Evolutionary conservation across 1,140 invertebrate genomes (phyloP).

Genomic region (Heliconius congener): DNA sequence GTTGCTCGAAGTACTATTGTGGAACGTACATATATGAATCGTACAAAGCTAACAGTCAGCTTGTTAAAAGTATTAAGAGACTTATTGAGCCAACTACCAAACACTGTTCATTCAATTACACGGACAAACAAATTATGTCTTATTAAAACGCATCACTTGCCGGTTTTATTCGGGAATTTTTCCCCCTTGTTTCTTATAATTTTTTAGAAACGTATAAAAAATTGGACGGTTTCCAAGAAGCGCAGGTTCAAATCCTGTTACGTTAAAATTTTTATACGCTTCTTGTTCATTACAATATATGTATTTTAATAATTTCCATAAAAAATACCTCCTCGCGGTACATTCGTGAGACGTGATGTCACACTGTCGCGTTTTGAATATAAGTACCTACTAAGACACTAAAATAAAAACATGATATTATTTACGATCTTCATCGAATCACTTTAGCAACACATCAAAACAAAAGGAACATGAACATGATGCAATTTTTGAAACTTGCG

Average conservation of each 20-base stretch:
- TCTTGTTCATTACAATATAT: not conserved
- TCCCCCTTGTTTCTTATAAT: not conserved
- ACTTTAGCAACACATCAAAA: slow-evolving; percentile 41
- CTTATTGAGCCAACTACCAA: slow-evolving; percentile 49
- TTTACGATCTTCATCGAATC: slow-evolving; percentile 55
- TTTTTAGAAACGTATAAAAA: no score
- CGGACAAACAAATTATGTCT: slow-evolving; percentile 44
- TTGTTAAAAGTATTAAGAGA: slow-evolving; percentile 50
- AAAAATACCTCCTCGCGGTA: slow-evolving; percentile 35
- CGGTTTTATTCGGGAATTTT: slow-evolving; percentile 14
- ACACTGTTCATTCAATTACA: slow-evolving; percentile 43
- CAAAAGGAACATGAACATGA: slow-evolving; percentile 34
- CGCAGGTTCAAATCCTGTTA: no score
- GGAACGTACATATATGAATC: slow-evolving; percentile 30
- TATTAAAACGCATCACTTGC: slow-evolving; percentile 46
- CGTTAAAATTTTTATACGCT: no score
- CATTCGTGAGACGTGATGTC: slow-evolving; percentile 67
- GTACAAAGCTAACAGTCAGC: slow-evolving; percentile 37
- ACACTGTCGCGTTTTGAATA: slow-evolving; percentile 65
- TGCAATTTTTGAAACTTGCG: slow-evolving; percentile 34
- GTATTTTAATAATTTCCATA: slow-evolving; percentile 16
- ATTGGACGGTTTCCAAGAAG: no score
- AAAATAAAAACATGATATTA: slow-evolving; percentile 68
- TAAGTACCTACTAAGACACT: slow-evolving; percentile 57
- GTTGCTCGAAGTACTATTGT: slow-evolving; percentile 28